Conservation (phyloP, 2,797 vertebrate genomes). For the Spatula clypeata region DNA sequence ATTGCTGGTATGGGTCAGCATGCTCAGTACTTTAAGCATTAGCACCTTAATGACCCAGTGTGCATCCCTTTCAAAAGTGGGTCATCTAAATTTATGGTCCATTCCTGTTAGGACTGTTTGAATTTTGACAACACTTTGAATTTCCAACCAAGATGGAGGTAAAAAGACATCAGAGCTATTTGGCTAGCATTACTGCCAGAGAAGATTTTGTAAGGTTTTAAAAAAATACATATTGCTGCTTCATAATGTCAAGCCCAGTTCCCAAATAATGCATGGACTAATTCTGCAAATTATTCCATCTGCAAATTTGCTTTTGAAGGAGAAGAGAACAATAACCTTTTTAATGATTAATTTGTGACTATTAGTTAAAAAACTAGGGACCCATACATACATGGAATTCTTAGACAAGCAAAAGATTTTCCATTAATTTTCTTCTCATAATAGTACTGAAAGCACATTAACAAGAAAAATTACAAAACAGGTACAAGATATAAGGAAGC, state of each 20-base stretch:
- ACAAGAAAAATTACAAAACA: background rate
- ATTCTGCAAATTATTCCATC: background rate
- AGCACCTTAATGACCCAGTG: background rate
- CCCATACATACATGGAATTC: background rate
- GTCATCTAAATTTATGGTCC: background rate
- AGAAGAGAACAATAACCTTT: background rate
- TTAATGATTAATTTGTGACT: background rate
- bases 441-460: background rate
- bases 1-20: background rate
- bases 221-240: background rate
- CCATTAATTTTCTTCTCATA: background rate
- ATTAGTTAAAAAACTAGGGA: background rate
- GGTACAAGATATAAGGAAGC: background rate
- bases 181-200: fast-evolving
- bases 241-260: background rate
- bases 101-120: background rate
- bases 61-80: background rate
- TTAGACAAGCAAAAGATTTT: background rate
- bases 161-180: background rate
- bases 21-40: background rate
- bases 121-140: background rate
- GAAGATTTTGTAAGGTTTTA: background rate
- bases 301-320: background rate
- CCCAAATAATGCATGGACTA: background rate
- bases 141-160: background rate